phyloP scores from a whole-genome alignment of 2,797 vertebrate species.

The Capromys pilorides region DNA sequence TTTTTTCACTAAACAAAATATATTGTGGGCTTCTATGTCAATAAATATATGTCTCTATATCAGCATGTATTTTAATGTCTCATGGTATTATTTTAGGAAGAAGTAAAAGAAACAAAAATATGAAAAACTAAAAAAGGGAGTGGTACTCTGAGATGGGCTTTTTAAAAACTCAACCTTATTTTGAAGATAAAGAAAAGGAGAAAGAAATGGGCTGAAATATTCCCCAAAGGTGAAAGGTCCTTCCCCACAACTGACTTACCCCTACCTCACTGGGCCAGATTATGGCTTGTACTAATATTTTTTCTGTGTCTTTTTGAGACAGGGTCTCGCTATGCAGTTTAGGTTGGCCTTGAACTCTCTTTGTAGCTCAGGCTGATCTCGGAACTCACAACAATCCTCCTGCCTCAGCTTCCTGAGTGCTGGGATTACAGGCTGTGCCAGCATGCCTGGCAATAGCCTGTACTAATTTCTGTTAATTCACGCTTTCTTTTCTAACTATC shows the following conservation, averaged over 20 bases:
- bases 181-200: constrained; percentile 44
- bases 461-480: background rate
- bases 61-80: constrained; percentile 62
- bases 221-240: background rate
- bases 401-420: too few relatives aligned
- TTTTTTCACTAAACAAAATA: constrained; percentile 75
- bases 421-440: too few relatives aligned
- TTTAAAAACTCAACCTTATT: constrained; percentile 1
- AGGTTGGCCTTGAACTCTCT: too few relatives aligned
- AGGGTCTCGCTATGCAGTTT: too few relatives aligned
- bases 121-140: constrained; percentile 28
- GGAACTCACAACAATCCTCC: too few relatives aligned
- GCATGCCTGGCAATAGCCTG: background rate
- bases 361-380: too few relatives aligned
- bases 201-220: constrained; percentile 11
- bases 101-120: constrained; percentile 45
- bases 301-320: too few relatives aligned
- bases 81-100: constrained; percentile 38
- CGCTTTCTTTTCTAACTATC: constrained; percentile 28
- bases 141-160: background rate
- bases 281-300: background rate
- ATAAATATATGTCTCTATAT: constrained; percentile 66
- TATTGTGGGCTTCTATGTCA: constrained; percentile 69
- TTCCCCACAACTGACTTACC: background rate
- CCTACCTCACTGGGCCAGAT: background rate